These are phyloP conservation scores for Agrilus biguttatus DNA, from an alignment of 2,888 invertebrate genomes.

Conservation along the genomic window DNA sequence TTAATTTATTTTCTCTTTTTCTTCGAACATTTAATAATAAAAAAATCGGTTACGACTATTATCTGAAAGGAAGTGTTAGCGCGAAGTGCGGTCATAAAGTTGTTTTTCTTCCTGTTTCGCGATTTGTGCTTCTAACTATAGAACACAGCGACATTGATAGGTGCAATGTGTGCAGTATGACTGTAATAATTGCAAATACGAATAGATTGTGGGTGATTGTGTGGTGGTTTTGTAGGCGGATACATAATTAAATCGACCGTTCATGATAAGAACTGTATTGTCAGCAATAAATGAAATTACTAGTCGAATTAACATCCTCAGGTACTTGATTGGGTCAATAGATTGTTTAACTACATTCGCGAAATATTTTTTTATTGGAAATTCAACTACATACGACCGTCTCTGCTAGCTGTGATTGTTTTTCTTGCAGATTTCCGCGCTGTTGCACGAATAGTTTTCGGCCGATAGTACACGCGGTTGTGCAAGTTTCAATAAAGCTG, in stretches of 20 bases:
- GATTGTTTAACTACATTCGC: no score
- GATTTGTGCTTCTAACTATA: background rate
- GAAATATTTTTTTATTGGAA: background rate
- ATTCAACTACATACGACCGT: background rate
- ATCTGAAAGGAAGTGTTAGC: no score
- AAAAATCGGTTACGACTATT: no score
- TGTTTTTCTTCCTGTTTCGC: background rate
- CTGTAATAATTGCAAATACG: background rate
- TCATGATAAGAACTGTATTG: no score
- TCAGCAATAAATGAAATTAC: no score
- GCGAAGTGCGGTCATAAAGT: background rate
- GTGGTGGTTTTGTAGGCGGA: conserved; percentile 1
- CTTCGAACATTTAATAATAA: no score
- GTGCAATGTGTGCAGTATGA: conserved; percentile 3
- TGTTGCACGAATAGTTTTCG: conserved; percentile 61
- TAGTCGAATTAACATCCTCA: no score
- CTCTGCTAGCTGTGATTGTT: conserved; percentile 8
- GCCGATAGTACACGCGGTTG: conserved; percentile 36
- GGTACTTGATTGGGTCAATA: no score
- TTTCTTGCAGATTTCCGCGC: conserved; percentile 64
- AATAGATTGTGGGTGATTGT: no score
- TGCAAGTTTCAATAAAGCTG: conserved; percentile 31
- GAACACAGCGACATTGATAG: background rate
- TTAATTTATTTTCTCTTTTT: no score
- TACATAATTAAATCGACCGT: conserved; percentile 2